Evolutionary conservation across 2,797 vertebrate genomes (phyloP).

Genomic region (Fistularia tabacaria): DNA sequence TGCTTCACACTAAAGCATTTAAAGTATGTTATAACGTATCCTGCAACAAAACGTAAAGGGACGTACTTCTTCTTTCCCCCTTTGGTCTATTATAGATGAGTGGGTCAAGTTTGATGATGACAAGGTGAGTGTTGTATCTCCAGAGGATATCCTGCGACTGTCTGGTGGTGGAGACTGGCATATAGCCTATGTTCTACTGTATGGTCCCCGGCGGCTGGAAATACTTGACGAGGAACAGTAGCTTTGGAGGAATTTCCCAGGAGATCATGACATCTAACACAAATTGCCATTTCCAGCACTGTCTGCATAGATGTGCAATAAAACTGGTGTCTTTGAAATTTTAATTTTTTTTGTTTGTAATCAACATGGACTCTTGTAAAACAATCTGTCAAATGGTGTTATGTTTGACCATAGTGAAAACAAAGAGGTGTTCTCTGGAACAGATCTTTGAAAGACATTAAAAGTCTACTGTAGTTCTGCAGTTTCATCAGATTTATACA

Average conservation of each 20-base stretch:
- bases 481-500: slow-evolving; percentile 74
- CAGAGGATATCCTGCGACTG: slow-evolving; percentile 94
- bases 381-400: slow-evolving; percentile 58
- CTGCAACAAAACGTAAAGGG: too few species aligned
- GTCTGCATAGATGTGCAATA: slow-evolving; percentile 97
- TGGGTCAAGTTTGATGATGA: slow-evolving; percentile 99
- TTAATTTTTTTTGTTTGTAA: slow-evolving; percentile 70
- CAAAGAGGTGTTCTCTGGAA: slow-evolving; percentile 55
- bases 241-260: slow-evolving; percentile 69
- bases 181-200: slow-evolving; percentile 97
- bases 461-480: slow-evolving; percentile 49
- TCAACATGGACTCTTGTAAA: slow-evolving; percentile 67
- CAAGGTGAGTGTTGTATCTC: slow-evolving; percentile 95
- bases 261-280: slow-evolving; percentile 42
- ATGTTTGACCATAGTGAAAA: slow-evolving; percentile 53
- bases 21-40: too few species aligned
- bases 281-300: slow-evolving; percentile 80
- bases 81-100: slow-evolving; percentile 79
- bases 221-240: slow-evolving; percentile 82
- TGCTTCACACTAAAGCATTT: too few species aligned
- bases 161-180: slow-evolving; percentile 99
- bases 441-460: slow-evolving; percentile 49
- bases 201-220: slow-evolving; percentile 92
- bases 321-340: slow-evolving; percentile 84
- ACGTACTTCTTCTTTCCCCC: too few species aligned